Evolutionary conservation across 1,140 invertebrate species (phyloP), one percentile per base, ranked within the genome.

Genomic region (Anthonomus grandis): DNA sequence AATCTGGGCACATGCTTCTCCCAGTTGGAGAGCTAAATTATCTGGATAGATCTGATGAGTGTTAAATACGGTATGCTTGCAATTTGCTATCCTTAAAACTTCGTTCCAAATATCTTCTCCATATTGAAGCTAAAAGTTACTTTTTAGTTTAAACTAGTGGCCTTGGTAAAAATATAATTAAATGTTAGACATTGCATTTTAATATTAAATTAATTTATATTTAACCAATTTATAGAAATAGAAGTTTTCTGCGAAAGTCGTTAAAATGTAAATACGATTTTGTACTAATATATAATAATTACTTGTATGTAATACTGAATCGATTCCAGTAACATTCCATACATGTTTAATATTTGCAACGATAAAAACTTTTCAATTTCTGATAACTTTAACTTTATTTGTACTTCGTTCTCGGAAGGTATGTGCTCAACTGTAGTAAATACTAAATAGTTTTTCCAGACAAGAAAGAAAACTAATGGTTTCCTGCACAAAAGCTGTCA

Each of bases 41-140:
- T 94, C 91, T 2, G 87, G 83, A 73, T 93, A 95, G 65, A 85
- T 84, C 71, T 91, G 86, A 67, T 89, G 84, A 0, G 90, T 90
- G 63, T 85, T 86, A 71, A 92, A 93, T 1, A 86, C 82, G 2
- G 81, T 80, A 62, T 86, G 81, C 60, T 83, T 83, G 27, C 86
- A 81, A n/a, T 85, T 85, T 0, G 86, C 81, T 52, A 80, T 76
- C 55, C 84, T 79, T 12, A 88, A 70, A 13, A 91, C 82, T 24
- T 82, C 77, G 31, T 81, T 74, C 91, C 91, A 93, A 27, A 84
- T 74, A 9, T 87, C 82, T 67, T 90, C 84, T 1, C 91, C 91
- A 68, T 90, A 93, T 74, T 90, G 86, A 69, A 86, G 64, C 86
- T 90, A 72, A 44, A 77, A 63, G 24, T n/a, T n/a, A n/a, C n/a